These are phyloP conservation scores for Microcebus tavaratra DNA, from an alignment of 2,113 vertebrate species.

Conservation along the genomic window DNA sequence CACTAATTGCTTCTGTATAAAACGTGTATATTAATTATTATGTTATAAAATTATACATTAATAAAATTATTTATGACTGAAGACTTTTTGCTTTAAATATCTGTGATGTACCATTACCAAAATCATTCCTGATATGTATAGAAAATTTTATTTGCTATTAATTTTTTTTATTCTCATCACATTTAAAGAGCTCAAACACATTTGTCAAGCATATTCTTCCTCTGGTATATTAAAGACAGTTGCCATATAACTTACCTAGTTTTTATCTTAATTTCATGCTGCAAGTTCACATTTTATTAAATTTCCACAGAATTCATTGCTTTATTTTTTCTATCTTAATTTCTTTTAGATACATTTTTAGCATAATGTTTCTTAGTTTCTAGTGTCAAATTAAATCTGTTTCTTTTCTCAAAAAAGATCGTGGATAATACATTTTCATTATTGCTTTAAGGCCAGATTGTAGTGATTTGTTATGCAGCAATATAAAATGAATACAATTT, in stretches of 20 bases:
- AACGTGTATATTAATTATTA: slow-evolving; percentile 13
- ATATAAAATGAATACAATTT: no score
- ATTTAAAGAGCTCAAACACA: background rate
- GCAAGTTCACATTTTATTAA: background rate
- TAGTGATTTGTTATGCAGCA: no score
- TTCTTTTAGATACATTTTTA: background rate
- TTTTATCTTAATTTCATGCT: background rate
- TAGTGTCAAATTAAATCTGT: background rate
- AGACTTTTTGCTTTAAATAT: slow-evolving; percentile 26
- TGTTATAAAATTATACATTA: background rate
- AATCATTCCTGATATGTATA: background rate
- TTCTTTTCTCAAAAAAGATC: background rate
- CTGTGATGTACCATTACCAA: background rate
- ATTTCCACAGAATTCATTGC: background rate
- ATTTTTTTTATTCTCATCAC: background rate
- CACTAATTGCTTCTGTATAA: background rate
- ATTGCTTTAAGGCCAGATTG: no score
- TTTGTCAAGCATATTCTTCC: background rate
- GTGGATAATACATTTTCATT: no score
- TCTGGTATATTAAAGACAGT: background rate
- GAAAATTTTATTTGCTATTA: background rate
- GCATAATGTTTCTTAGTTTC: background rate
- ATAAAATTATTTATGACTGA: background rate
- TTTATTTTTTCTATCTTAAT: background rate
- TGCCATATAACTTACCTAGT: background rate